Evolutionary conservation across 2,888 invertebrate species (phyloP).

Genomic region (Euphydryas editha): DNA sequence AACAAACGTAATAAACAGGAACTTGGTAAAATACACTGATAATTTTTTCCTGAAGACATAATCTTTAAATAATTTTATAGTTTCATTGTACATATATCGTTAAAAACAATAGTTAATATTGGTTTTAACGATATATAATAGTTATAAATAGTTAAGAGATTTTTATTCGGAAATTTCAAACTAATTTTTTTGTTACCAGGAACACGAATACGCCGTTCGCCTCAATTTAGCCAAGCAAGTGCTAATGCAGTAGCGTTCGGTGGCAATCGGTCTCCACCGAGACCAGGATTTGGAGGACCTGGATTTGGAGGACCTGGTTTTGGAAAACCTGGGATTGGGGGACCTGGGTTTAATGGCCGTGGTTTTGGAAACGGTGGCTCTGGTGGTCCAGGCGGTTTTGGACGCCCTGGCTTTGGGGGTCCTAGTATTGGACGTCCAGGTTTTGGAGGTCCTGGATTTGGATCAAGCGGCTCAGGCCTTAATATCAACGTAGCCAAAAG

Average conservation of each 20-base stretch:
- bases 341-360: slow-evolving; percentile 19
- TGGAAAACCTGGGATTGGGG: neutral
- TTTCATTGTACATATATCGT: no score
- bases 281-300: slow-evolving; percentile 30
- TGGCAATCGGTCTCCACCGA: slow-evolving; percentile 1
- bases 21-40: no score
- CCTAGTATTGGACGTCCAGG: slow-evolving; percentile 14
- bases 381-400: slow-evolving; percentile 10
- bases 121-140: no score
- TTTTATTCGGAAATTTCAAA: no score
- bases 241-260: slow-evolving; percentile 39
- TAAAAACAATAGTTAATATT: no score
- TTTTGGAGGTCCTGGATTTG: slow-evolving; percentile 18
- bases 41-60: no score
- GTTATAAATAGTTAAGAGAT: no score
- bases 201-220: slow-evolving; percentile 40
- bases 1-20: no score
- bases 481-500: slow-evolving; percentile 58
- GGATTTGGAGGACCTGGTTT: slow-evolving; percentile 9
- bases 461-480: slow-evolving; percentile 15
- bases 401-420: slow-evolving; percentile 30
- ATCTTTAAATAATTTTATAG: no score
- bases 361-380: slow-evolving; percentile 12
- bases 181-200: no score
- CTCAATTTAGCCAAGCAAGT: slow-evolving; percentile 45